These are phyloP conservation scores for Perca flavescens DNA, from an alignment of 2,113 vertebrate genomes.

Conservation along the genomic window DNA sequence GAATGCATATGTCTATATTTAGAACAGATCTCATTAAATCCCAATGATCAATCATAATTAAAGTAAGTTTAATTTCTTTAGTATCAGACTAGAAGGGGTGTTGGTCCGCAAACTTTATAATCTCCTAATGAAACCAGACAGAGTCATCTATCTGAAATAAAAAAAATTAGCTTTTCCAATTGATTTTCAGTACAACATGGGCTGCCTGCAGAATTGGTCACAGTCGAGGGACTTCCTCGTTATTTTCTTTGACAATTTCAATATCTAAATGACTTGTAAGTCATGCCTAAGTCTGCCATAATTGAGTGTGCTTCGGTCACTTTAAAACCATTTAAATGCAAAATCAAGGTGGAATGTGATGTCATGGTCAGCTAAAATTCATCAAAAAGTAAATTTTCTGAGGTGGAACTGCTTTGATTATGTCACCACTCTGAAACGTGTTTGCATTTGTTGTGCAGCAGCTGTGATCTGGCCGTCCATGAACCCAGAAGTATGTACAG, in stretches of 20 bases:
- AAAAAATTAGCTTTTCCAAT: not conserved
- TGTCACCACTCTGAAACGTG: conserved; percentile 36
- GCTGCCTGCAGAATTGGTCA: conserved; percentile 32
- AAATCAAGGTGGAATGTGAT: conserved; percentile 57
- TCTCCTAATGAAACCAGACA: conserved; percentile 25
- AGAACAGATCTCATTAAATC: conserved; percentile 33
- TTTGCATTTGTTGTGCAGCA: conserved; percentile 35
- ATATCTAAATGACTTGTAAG: conserved; percentile 47
- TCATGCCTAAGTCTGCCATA: conserved; percentile 16
- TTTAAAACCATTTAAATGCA: conserved; percentile 62
- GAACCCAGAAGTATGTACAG: not conserved
- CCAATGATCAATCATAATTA: conserved; percentile 35
- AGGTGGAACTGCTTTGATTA: conserved; percentile 42
- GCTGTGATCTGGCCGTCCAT: not conserved
- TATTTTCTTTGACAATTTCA: conserved; percentile 53
- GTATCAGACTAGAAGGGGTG: not conserved
- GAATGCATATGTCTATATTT: conserved; percentile 1
- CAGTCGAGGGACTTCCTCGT: conserved; percentile 28
- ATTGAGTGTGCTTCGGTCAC: conserved; percentile 47
- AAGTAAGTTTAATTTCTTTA: conserved; percentile 19
- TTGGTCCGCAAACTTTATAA: conserved; percentile 13
- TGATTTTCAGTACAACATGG: conserved; percentile 23
- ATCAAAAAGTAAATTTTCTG: conserved; percentile 59
- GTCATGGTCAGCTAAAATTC: conserved; percentile 58
- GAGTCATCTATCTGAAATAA: conserved; percentile 30